Evolutionary conservation across 64 coral and sea anemone genomes (phyloP).

Genomic region (Porites lutea): DNA sequence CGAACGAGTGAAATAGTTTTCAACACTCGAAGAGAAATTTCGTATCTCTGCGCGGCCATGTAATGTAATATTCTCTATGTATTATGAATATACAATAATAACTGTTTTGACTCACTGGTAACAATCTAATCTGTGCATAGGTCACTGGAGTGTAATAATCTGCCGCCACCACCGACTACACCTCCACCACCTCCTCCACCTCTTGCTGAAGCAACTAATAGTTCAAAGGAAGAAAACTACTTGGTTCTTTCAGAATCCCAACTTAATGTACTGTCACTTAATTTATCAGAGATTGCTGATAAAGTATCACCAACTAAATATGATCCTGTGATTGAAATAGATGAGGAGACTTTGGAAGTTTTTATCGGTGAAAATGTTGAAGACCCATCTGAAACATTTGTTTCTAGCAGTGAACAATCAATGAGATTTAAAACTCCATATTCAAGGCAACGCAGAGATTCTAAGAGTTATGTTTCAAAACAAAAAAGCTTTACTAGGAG

Average conservation of each 20-base stretch:
- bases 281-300: constrained; percentile 89
- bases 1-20: too few species aligned
- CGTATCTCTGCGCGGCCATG: too few species aligned
- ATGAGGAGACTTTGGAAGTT: constrained; percentile 24
- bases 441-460: constrained; percentile 46
- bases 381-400: neutral
- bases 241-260: constrained; percentile 73
- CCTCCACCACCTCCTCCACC: neutral
- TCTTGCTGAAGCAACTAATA: neutral
- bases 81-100: too few species aligned
- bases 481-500: constrained; percentile 81
- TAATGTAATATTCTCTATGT: too few species aligned
- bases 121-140: neutral
- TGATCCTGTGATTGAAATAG: constrained; percentile 17
- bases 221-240: constrained; percentile 26
- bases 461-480: constrained; percentile 65
- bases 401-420: neutral
- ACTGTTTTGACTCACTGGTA: neutral
- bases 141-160: neutral
- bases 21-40: too few species aligned
- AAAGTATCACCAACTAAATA: constrained; percentile 71
- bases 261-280: constrained; percentile 78
- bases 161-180: constrained; percentile 14
- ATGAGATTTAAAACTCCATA: constrained; percentile 70
- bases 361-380: constrained; percentile 1